Evolutionary conservation across 2,888 invertebrate genomes (phyloP), one percentile per base, ranked within the genome.

Genomic region (Cephus runcator): DNA sequence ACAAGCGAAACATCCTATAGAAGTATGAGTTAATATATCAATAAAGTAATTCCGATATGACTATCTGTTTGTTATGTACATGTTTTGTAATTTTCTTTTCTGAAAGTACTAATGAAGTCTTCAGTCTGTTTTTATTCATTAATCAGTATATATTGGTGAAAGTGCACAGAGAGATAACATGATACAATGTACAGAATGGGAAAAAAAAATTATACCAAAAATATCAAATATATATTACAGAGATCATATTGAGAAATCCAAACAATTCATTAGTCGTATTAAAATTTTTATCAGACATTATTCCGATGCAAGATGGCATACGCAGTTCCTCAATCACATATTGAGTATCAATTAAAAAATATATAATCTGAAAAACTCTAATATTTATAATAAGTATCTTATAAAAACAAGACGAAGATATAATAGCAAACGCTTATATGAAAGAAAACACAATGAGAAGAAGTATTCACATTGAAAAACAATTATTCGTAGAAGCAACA

Each of bases 1-100:
- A 93, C 98, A 99, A 75, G 98, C 98, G 93, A 99, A 99, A 93
- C 98, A 99, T 91, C 98, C 99, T 99, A 89, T 36, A 91, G 89
- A 85, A 80, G 80, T 80, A 78, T 85, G 75, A 30, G 34, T 31
- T 76, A 31, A 34, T 34, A 33, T 76, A 77, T 77, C 74, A 74
- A 74, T n/a, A 11, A n/a, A 35, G 34, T 12, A 34, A 34, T 34
- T 33, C 31, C 11, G 71, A 71, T 74, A 35, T 36, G 15, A 23
- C 78, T 86, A 88, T 87, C 88, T 84, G 77, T 75, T 81, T 81
- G 78, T 34, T 34, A 34, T 34, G 31, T 9, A 56, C 15, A 56
- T 23, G 23, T 56, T 56, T 56, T 2, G 2, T 56, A 9, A 9
- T 56, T 56, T 56, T 56, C 56, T 56, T 56, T 56, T 56, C 15